phyloP scores from a whole-genome alignment of 2,888 invertebrate species.

The Chouioia cunea region DNA sequence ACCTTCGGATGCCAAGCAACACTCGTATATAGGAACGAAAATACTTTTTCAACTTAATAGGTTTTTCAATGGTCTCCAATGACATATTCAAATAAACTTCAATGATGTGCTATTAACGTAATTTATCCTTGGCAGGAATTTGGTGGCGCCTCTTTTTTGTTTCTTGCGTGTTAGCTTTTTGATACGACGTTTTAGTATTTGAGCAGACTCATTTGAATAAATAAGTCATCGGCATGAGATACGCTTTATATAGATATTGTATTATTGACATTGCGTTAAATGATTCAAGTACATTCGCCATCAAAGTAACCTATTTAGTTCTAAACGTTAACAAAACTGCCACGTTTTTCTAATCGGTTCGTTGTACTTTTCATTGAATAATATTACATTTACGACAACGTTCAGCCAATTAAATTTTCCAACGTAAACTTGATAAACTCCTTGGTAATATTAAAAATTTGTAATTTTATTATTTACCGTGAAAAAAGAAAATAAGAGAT shows the following conservation, averaged over 20 bases:
- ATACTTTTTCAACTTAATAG: slow-evolving; percentile 38
- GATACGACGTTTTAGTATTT: slow-evolving; percentile 22
- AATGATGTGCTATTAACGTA: background rate
- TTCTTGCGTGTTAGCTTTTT: background rate
- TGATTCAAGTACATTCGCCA: slow-evolving; percentile 19
- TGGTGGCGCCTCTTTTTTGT: background rate
- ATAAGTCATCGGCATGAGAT: slow-evolving; percentile 28
- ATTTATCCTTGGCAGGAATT: background rate
- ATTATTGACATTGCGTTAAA: slow-evolving; percentile 2
- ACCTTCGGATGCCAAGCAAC: slow-evolving; percentile 25
- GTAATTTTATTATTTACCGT: background rate
- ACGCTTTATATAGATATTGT: slow-evolving; percentile 5
- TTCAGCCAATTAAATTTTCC: too few relatives aligned
- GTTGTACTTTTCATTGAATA: slow-evolving; percentile 4
- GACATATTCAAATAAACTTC: too few relatives aligned
- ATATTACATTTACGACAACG: background rate
- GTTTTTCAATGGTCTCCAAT: slow-evolving; percentile 27
- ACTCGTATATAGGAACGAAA: slow-evolving; percentile 29
- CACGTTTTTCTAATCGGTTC: background rate
- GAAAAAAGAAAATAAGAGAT: slow-evolving; percentile 16
- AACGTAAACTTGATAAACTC: too few relatives aligned
- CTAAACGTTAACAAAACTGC: background rate
- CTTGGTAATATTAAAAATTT: too few relatives aligned
- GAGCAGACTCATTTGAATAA: slow-evolving; percentile 35
- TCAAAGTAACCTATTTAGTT: slow-evolving; percentile 19